These are phyloP conservation scores for Cliona cf. orientalis DNA, from an alignment of 37 sponge, comb jelly and placozoan genomes.

Conservation along the genomic window DNA sequence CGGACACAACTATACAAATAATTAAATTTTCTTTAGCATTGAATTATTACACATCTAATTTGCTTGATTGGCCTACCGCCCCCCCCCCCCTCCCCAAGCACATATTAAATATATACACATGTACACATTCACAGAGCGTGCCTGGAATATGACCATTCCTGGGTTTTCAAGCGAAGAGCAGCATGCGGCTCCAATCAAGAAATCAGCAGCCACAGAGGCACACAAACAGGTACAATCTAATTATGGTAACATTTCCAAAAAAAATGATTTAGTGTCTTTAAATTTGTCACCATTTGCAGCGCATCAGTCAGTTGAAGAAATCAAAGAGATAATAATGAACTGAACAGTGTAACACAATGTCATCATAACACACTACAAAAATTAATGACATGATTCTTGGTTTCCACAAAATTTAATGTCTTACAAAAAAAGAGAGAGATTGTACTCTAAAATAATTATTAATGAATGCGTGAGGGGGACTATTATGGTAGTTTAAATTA, in stretches of 20 bases:
- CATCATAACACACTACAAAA: neutral
- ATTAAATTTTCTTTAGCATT: neutral
- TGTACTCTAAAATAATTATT: too few relatives aligned
- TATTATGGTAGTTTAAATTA: neutral
- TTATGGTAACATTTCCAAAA: neutral
- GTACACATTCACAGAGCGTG: conserved; percentile 67
- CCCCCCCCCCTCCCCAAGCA: too few relatives aligned
- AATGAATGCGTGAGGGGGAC: too few relatives aligned
- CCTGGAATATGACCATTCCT: conserved; percentile 95
- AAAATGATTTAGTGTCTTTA: neutral
- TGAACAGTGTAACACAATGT: neutral
- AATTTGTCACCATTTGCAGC: conserved; percentile 16
- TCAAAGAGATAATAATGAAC: conserved; percentile 39
- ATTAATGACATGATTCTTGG: too few relatives aligned
- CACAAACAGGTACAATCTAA: conserved; percentile 78
- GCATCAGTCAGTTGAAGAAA: conserved; percentile 67
- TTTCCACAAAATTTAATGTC: neutral
- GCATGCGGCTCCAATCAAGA: conserved; percentile 43
- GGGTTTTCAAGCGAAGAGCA: conserved; percentile 79
- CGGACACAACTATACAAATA: too few relatives aligned
- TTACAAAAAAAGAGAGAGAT: too few relatives aligned
- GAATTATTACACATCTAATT: neutral
- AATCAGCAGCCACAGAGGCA: conserved; percentile 79
- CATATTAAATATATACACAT: too few relatives aligned
- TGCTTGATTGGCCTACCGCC: too few relatives aligned